phyloP scores from a whole-genome alignment of 2,888 invertebrate species.

The Reticulitermes lucifugus region DNA sequence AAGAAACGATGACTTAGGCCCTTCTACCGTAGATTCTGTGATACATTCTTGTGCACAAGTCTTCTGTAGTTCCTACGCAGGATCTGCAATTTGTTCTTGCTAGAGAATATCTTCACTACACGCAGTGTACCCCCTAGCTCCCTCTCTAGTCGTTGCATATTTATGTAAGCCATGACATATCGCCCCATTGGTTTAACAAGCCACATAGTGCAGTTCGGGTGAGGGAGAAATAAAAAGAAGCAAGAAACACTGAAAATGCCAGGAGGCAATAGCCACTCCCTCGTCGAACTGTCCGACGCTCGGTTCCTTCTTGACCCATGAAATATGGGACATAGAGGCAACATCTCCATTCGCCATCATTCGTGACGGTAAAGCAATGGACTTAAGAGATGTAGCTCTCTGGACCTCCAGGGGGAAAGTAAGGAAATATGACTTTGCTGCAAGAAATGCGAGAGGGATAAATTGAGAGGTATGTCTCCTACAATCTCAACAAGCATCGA shows the following conservation, averaged over 20 bases:
- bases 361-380: background rate
- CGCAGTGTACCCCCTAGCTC: background rate
- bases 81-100: conserved; percentile 1
- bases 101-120: background rate
- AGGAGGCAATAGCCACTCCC: conserved; percentile 18
- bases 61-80: background rate
- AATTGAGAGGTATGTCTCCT: conserved; percentile 42
- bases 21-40: background rate
- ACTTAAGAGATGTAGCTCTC: background rate
- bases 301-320: conserved; percentile 23
- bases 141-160: conserved; percentile 20
- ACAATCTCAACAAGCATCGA: conserved; percentile 43
- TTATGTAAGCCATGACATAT: conserved; percentile 27
- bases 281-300: background rate
- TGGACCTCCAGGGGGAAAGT: background rate
- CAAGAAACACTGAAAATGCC: background rate
- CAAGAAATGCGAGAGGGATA: conserved; percentile 34
- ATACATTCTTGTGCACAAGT: background rate
- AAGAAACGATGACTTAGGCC: background rate
- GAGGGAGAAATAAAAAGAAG: conserved; percentile 12
- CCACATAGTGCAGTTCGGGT: background rate
- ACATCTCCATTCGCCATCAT: conserved; percentile 34
- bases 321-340: conserved; percentile 31
- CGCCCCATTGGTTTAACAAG: conserved; percentile 40
- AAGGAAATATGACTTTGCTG: background rate